Base-by-base conservation (phyloP, 2,888 invertebrate species). In the Lapara coniferarum region DNA sequence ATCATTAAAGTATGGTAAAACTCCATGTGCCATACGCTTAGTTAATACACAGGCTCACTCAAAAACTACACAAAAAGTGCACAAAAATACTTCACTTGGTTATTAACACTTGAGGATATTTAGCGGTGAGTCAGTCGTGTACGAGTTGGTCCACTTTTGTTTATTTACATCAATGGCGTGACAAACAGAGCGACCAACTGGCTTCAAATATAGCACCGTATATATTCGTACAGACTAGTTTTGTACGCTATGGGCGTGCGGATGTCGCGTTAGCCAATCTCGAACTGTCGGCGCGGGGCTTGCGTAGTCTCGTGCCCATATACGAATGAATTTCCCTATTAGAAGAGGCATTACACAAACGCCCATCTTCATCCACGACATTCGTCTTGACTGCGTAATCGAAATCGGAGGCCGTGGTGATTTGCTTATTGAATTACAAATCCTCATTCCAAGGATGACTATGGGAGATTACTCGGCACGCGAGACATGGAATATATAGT, bases 281-380 rank as follows among this genome's bases (percentile, higher is more conserved):
- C 81, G 78, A 85, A 92, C 92, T 92, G 90, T 86, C 85, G 83
- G 81, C 77, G 66, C 71, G 75, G 72, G 74, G 77, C 70, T 75
- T 76, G 77, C 74, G 56, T 74, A 70, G 75, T 82, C 79, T 81
- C 82, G 81, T 80, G 81, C 79, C 79, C 79, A 81, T 82, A 79
- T 78, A 82, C 84, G 79, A 81, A 85, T 82, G 79, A 86, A 87
- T 89, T 88, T 88, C 83, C 87, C 82, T 87, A 87, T 87, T 86
- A 86, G 87, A 80, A 80, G 78, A 85, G 82, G 78, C 80, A 86
- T 87, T 87, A 85, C 84, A 85, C 84, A 84, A 85, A 85, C 82
- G 78, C 79, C 78, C 79, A 77, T 84, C 81, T 76, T 69, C 75
- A 82, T 78, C 80, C 79, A 85, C 82, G 81, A 79, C 78, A 80